A percentile compares a stretch with the other conserved stretches of the same genome.
These are phyloP conservation scores for Porites evermanni DNA, from an alignment of 92 coral and sea anemone genomes.

Conservation along the genomic window DNA sequence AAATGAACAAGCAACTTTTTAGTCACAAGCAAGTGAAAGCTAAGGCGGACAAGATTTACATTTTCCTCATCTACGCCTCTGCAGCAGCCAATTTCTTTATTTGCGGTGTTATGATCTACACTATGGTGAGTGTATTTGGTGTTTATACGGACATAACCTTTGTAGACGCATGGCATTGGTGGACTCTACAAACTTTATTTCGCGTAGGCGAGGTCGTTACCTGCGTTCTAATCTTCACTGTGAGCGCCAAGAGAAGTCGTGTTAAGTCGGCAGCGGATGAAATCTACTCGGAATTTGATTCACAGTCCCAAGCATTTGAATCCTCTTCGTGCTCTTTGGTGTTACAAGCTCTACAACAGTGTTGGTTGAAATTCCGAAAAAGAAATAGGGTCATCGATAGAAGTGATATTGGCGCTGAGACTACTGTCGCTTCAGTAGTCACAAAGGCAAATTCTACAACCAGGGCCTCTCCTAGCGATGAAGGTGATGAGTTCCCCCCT, in stretches of 20 bases:
- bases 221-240: constrained; percentile 89
- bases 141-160: constrained; percentile 81
- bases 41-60: constrained; percentile 75
- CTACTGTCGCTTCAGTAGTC: neutral
- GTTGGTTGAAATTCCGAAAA: neutral
- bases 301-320: constrained; percentile 30
- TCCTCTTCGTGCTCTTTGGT: neutral
- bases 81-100: constrained; percentile 81
- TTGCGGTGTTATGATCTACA: constrained; percentile 78
- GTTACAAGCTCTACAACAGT: constrained; percentile 3
- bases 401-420: neutral
- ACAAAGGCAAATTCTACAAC: neutral
- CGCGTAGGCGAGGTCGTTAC: constrained; percentile 81
- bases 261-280: constrained; percentile 80
- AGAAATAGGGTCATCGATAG: constrained; percentile 19
- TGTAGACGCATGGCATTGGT: constrained; percentile 98
- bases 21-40: constrained; percentile 73
- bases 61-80: constrained; percentile 83
- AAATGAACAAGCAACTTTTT: constrained; percentile 84
- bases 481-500: constrained; percentile 18
- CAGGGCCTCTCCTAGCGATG: neutral
- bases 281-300: constrained; percentile 33
- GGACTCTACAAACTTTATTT: constrained; percentile 75
- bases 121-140: constrained; percentile 86
- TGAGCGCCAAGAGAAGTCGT: constrained; percentile 91